These are phyloP conservation scores for Lycia hirtaria DNA, from an alignment of 2,888 invertebrate genomes.

Conservation along the genomic window DNA sequence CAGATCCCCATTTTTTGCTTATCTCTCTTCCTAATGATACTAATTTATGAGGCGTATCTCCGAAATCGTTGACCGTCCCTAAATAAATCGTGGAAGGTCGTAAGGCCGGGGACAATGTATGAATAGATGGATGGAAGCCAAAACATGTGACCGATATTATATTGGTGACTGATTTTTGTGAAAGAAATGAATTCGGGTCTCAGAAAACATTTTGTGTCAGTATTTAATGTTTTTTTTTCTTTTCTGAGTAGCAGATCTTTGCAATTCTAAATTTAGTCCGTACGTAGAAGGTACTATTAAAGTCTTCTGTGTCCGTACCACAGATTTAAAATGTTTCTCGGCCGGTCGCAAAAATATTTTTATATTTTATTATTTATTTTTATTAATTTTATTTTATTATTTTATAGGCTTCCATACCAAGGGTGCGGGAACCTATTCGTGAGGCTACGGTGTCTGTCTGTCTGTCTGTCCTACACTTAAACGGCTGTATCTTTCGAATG, in stretches of 20 bases:
- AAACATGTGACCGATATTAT: slow-evolving; percentile 27
- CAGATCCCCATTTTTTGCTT: slow-evolving; percentile 44
- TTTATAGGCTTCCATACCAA: too few species aligned
- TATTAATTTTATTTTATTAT: too few species aligned
- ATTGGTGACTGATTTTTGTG: slow-evolving; percentile 31
- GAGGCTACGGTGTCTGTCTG: too few species aligned
- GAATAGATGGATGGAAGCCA: slow-evolving; percentile 39
- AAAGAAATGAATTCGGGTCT: slow-evolving; percentile 26
- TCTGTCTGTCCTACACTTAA: too few species aligned
- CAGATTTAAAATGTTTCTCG: not conserved
- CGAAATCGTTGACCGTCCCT: slow-evolving; percentile 36
- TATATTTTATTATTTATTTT: too few species aligned
- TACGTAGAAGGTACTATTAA: not conserved
- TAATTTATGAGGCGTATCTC: slow-evolving; percentile 45
- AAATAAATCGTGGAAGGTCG: slow-evolving; percentile 30
- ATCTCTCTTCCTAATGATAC: slow-evolving; percentile 44
- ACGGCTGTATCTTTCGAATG: too few species aligned
- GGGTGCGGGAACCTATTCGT: too few species aligned
- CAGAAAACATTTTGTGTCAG: slow-evolving; percentile 10
- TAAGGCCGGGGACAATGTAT: slow-evolving; percentile 22
- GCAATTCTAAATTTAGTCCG: not conserved
- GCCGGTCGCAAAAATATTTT: too few species aligned
- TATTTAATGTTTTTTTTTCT: not conserved
- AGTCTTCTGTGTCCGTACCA: not conserved
- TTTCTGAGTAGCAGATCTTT: not conserved